phyloP scores from a whole-genome alignment of 2,888 invertebrate species.

The Plemyria rubiginata region DNA sequence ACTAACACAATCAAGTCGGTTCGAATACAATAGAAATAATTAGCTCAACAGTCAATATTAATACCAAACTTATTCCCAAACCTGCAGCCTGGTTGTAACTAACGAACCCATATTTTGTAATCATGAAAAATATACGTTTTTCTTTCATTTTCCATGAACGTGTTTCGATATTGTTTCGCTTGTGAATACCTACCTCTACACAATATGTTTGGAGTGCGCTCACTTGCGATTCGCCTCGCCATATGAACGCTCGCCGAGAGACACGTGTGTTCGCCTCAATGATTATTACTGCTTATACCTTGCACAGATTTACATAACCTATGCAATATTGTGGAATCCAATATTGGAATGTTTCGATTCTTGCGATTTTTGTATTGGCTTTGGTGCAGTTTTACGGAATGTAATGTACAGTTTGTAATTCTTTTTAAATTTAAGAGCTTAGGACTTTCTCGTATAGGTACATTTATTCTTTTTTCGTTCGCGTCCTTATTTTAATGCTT shows the following conservation, averaged over 20 bases:
- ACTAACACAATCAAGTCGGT: background rate
- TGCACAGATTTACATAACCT: constrained; percentile 50
- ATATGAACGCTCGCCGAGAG: constrained; percentile 59
- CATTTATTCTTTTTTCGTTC: too few species aligned
- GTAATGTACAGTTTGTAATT: background rate
- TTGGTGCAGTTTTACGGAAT: constrained; percentile 19
- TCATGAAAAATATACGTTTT: constrained; percentile 53
- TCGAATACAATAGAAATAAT: background rate
- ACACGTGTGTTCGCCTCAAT: constrained; percentile 73
- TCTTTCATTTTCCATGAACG: constrained; percentile 60
- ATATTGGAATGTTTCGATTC: constrained; percentile 31
- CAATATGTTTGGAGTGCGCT: constrained; percentile 55
- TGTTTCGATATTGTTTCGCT: constrained; percentile 74
- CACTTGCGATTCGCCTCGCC: constrained; percentile 28
- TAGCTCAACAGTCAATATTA: background rate
- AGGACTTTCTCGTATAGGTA: too few species aligned
- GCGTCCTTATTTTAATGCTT: too few species aligned
- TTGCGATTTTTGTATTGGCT: constrained; percentile 24
- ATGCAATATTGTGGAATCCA: constrained; percentile 34
- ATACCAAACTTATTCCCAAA: background rate
- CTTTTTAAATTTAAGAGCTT: too few species aligned
- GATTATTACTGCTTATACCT: constrained; percentile 75
- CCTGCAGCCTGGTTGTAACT: background rate
- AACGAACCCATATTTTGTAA: constrained; percentile 21
- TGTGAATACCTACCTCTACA: constrained; percentile 38